Conservation (phyloP, 2,888 invertebrate species). For the Acleris holmiana region DNA sequence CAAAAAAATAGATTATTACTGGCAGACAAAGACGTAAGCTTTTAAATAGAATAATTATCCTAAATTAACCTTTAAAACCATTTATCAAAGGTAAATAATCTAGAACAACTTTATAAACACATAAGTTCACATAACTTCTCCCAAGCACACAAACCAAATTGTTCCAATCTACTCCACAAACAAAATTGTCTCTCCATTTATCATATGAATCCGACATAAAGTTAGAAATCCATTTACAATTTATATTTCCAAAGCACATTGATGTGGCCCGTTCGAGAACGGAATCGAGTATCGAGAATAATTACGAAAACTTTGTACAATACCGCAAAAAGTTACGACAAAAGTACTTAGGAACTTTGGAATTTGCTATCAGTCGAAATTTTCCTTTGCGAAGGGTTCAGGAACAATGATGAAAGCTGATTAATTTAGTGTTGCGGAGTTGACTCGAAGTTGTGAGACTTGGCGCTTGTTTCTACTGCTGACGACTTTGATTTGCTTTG, state of each 20-base stretch:
- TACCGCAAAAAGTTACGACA: slow-evolving; percentile 25
- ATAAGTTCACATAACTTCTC: too few species aligned
- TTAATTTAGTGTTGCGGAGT: slow-evolving; percentile 34
- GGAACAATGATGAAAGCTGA: slow-evolving; percentile 35
- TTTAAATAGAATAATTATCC: too few species aligned
- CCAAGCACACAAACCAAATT: too few species aligned
- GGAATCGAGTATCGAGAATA: slow-evolving; percentile 24
- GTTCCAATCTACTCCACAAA: not conserved
- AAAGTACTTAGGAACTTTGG: slow-evolving; percentile 14
- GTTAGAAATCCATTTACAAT: slow-evolving; percentile 26
- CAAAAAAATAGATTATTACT: too few species aligned
- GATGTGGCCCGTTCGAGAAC: slow-evolving; percentile 26
- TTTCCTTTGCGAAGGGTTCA: slow-evolving; percentile 20
- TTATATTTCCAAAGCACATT: slow-evolving; percentile 28
- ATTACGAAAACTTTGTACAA: slow-evolving; percentile 21
- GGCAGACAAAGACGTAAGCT: too few species aligned
- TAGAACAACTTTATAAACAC: too few species aligned
- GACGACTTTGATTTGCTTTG: too few species aligned
- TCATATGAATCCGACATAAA: slow-evolving; percentile 8
- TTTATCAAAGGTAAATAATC: too few species aligned
- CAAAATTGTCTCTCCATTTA: slow-evolving; percentile 1
- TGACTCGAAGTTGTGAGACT: slow-evolving; percentile 18
- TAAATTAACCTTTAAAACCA: too few species aligned
- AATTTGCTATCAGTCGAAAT: slow-evolving; percentile 32
- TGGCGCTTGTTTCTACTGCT: not conserved